Evolutionary conservation across 2,113 vertebrate species (phyloP).

Genomic region (Formicarius rufipectus): DNA sequence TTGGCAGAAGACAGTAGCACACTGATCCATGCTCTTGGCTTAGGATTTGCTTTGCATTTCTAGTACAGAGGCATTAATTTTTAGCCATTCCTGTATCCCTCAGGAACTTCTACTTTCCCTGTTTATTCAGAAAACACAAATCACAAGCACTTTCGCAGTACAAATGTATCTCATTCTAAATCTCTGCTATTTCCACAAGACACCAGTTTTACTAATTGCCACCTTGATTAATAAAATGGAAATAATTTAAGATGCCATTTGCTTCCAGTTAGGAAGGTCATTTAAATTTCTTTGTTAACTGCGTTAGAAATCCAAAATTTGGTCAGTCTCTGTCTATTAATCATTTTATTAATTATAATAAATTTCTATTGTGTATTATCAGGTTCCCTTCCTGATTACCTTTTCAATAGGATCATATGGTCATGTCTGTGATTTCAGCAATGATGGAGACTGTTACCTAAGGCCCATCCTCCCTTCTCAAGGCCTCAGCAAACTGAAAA

Average conservation of each 20-base stretch:
- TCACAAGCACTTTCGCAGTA: not conserved
- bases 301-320: not conserved
- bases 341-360: not conserved
- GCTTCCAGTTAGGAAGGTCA: not conserved
- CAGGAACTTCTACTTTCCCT: not conserved
- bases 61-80: not conserved
- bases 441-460: not conserved
- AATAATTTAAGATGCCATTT: not conserved
- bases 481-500: not conserved
- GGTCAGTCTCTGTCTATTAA: not conserved
- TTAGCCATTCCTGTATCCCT: not conserved
- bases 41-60: not conserved
- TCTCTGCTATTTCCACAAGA: not conserved
- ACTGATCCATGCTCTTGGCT: not conserved
- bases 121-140: not conserved
- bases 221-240: constrained; percentile 10
- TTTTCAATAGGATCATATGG: not conserved
- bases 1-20: not conserved
- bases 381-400: not conserved
- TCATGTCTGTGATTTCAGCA: not conserved
- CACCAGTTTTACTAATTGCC: not conserved
- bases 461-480: not conserved
- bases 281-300: constrained; percentile 18
- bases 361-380: not conserved
- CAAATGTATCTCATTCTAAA: not conserved